Conservation (phyloP, 2,113 vertebrate species). For the Ginglymostoma cirratum region DNA sequence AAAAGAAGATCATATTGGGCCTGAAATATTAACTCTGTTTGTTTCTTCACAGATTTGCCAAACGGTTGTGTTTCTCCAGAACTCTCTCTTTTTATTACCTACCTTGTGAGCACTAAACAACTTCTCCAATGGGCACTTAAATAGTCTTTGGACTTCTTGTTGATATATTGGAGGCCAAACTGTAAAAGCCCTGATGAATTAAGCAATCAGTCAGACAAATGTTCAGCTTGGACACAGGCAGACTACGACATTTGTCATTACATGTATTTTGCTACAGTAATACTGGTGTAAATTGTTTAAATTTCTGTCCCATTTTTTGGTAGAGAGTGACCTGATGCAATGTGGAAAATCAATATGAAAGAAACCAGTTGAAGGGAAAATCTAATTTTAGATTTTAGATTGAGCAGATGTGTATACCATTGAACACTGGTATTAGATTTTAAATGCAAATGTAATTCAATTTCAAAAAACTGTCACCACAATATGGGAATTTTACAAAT, state of each 20-base stretch:
- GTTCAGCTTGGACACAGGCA: not conserved
- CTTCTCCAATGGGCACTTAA: not conserved
- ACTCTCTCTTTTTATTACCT: too few species aligned
- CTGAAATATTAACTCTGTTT: too few species aligned
- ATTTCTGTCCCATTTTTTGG: not conserved
- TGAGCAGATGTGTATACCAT: not conserved
- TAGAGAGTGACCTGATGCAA: not conserved
- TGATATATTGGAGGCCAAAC: not conserved
- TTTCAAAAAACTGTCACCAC: not conserved
- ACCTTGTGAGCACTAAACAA: not conserved
- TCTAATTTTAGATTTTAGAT: constrained; percentile 1
- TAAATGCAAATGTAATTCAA: not conserved
- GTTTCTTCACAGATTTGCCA: too few species aligned
- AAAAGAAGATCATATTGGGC: too few species aligned
- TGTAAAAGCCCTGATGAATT: not conserved
- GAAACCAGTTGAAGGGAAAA: not conserved
- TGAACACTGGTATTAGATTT: not conserved
- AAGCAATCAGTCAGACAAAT: not conserved
- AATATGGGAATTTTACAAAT: not conserved
- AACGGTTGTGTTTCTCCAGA: too few species aligned
- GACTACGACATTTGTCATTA: not conserved
- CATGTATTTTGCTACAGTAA: not conserved
- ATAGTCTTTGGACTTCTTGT: not conserved
- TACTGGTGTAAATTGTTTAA: not conserved
- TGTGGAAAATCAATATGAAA: not conserved